Evolutionary conservation across 2,888 invertebrate genomes (phyloP), one percentile per base, ranked within the genome.

Genomic region (Plagodis dolabraria): DNA sequence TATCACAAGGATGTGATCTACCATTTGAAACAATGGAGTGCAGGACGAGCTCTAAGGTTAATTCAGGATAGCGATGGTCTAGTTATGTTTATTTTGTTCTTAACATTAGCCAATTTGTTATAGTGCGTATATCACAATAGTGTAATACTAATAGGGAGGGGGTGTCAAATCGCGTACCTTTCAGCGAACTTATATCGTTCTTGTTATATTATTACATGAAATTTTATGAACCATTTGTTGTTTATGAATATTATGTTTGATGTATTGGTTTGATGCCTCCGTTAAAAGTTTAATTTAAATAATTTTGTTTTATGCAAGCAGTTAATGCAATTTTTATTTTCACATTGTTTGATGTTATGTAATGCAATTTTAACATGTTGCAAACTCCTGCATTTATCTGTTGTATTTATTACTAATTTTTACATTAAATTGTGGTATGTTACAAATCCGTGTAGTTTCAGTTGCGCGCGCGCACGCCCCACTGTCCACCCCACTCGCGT

Each of bases 361-460:
- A 93, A 91, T 92, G 93, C 93, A 93, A 92, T 90, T 89, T 89
- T 91, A 87, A 89, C 92, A 91, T 88, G 87, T 92, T 93, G 93
- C 93, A 93, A 93, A 93, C 91, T 93, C 93, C 93, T 94, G 94
- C 94, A 94, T 94, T 94, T 94, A 94, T 94, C 93, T 93, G 93
- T 93, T 93, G 93, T 93, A 94, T 93, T 94, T 94, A 93, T 94
- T 94, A 94, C 94, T 94, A 94, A 94, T 94, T 94, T 94, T 94
- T 94, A 94, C 94, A 94, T 94, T 94, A 94, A 93, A 94, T 94
- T 94, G 94, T 94, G 94, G 94, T 94, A 94, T 94, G 94, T 94
- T 95, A 94, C 93, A 91, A 80, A 90, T 85, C 79, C 82, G 84
- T 92, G 92, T 92, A 91, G 92, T 92, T 92, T 92, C 92, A 91